Evolutionary conservation across 2,888 invertebrate genomes (phyloP).

Genomic region (Exephanes ischioxanthus): DNA sequence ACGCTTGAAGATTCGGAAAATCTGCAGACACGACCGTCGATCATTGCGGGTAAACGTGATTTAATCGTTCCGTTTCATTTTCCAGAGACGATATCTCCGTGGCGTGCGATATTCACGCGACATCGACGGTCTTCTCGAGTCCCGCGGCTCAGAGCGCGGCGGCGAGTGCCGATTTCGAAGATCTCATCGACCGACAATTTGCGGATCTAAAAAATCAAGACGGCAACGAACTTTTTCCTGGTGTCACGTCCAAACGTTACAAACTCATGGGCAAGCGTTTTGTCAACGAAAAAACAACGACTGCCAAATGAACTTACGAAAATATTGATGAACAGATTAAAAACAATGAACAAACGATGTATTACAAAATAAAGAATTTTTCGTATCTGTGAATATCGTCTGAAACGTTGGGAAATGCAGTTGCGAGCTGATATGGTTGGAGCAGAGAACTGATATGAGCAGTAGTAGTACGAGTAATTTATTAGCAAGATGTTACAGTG

Average conservation of each 20-base stretch:
- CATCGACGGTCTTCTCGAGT: slow-evolving; percentile 74
- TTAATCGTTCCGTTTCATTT: slow-evolving; percentile 10
- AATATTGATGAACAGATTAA: neutral
- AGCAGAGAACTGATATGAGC: too few relatives aligned
- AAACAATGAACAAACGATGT: too few relatives aligned
- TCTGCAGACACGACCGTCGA: too few relatives aligned
- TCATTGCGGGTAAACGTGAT: neutral
- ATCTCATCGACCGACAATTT: slow-evolving; percentile 63
- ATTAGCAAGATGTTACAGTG: too few relatives aligned
- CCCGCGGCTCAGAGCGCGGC: slow-evolving; percentile 74
- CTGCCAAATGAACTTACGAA: neutral
- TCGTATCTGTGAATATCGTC: too few relatives aligned
- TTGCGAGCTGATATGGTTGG: too few relatives aligned
- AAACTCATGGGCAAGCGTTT: slow-evolving; percentile 72
- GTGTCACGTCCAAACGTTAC: slow-evolving; percentile 62
- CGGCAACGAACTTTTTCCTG: slow-evolving; percentile 69
- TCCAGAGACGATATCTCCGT: slow-evolving; percentile 72
- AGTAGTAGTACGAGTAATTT: too few relatives aligned
- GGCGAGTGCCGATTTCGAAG: slow-evolving; percentile 73
- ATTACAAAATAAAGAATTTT: too few relatives aligned
- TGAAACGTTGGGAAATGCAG: too few relatives aligned
- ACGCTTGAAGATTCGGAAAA: too few relatives aligned
- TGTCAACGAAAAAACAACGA: neutral
- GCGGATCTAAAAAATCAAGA: slow-evolving; percentile 65
- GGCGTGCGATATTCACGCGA: slow-evolving; percentile 72